Evolutionary conservation across 2,113 vertebrate genomes (phyloP).

Genomic region (Lates calcarifer): DNA sequence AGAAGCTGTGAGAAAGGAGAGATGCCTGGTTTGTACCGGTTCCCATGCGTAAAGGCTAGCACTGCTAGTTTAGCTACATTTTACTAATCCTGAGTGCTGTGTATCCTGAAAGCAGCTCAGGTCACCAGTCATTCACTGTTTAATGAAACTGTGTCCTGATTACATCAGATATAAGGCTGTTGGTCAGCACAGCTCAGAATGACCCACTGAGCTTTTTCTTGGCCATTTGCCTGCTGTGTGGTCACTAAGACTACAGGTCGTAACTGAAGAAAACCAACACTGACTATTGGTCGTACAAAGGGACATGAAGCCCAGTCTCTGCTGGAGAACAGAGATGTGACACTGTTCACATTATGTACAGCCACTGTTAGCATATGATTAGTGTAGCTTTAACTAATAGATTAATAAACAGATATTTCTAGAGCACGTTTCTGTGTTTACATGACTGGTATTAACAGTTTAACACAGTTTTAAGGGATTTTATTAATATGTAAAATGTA

Average conservation of each 20-base stretch:
- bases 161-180: not conserved
- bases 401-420: not conserved
- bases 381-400: not conserved
- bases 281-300: no score
- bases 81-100: not conserved
- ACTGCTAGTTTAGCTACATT: constrained; percentile 6
- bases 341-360: not conserved
- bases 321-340: not conserved
- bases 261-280: not conserved
- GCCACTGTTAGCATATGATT: not conserved
- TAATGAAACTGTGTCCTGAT: not conserved
- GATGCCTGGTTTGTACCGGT: constrained; percentile 10
- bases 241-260: not conserved
- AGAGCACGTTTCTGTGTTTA: not conserved
- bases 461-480: not conserved
- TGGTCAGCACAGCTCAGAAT: not conserved
- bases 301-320: no score
- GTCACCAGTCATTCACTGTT: constrained; percentile 15
- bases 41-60: constrained; percentile 31
- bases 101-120: constrained; percentile 6
- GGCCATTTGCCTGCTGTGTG: not conserved
- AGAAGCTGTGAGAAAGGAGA: constrained; percentile 37
- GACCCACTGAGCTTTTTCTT: not conserved
- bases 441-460: not conserved
- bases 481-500: constrained; percentile 16